Evolutionary conservation across 2,888 invertebrate species (phyloP), one percentile per base, ranked within the genome.

Genomic region (Hipparchia sbordonii): DNA sequence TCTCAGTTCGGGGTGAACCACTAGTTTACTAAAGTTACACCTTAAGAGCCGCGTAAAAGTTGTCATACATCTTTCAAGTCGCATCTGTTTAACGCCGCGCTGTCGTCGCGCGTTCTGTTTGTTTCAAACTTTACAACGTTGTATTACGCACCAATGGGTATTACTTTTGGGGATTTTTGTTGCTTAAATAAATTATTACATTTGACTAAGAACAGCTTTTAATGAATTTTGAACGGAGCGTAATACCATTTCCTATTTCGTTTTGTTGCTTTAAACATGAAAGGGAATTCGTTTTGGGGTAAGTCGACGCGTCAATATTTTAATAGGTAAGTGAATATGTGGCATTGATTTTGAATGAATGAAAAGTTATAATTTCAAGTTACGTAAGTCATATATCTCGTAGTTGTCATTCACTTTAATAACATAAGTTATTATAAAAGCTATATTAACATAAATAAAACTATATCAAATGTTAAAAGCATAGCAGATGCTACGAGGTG

Each of bases 131-230:
- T 57, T 57, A 48, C 8, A 86, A 84, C 82, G 85, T 89, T 87
- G 88, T 89, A 89, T 79, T 88, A 90, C 88, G 90, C 91, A 83
- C 90, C 89, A 90, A 90, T 90, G 89, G 85, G 89, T 91, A 91
- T 91, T 91, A 89, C 92, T 90, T 92, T 91, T 84, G 85, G 85
- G 89, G 89, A 90, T 92, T 92, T 93, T 91, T 92, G 89, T 85
- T 86, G 85, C 88, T 86, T 92, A 89, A 92, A 93, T 93, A 92
- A 92, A 91, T 92, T 88, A 93, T 93, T 85, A 88, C 87, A 85
- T 92, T 91, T 89, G 89, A 88, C 85, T 91, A 89, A 90, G 91
- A 89, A 89, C 70, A 54, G 62, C 87, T 87, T 90, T 89, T 91
- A 93, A 93, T 93, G 90, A 92, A 92, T 92, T 91, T 90, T 85